Evolutionary conservation across 1,140 invertebrate species (phyloP), one percentile per base, ranked within the genome.

Genomic region (Drosophila nikananu): DNA sequence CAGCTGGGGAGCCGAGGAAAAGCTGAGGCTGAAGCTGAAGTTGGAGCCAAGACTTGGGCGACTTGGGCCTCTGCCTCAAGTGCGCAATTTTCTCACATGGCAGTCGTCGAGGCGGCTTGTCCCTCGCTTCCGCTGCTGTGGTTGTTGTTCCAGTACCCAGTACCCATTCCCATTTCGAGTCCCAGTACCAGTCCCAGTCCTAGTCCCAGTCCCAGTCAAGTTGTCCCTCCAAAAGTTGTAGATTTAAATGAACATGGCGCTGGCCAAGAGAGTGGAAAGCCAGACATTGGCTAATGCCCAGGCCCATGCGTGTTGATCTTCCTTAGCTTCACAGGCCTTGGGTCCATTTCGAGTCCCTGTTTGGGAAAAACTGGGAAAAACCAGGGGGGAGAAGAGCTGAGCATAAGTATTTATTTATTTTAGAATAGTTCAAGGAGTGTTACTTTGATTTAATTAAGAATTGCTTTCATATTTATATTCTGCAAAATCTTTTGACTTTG

Each of bases 171-270:
- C 73, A 68, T 59, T 63, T 44, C 70, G 61, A 61, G 42, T 72
- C 44, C 49, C 41, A 75, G 60, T 55, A 42, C 42, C 57, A 57
- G 44, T 58, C 62, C 12, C 54, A 60, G 39, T 76, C 39, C 44
- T 35, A 75, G 27, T 55, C 54, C 48, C 51, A 57, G 44, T 59
- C 70, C 8, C 55, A 83, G 81, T 91, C 89, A 91, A 91, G 83
- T 91, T 87, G 83, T 91, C 89, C 87, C 89, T 91, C 83, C 83
- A 82, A 89, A 86, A 84, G 81, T 91, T 91, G 86, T 89, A 89
- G 86, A 89, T 89, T 89, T 89, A 89, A 90, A 90, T 91, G 86
- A 90, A 89, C 84, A 89, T 89, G 84, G 81, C 86, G 66, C 66
- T 65, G 72, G 71, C 64, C 78, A 66, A 30, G 68, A 61, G 60